Percentiles rank a stretch among this genome's conserved stretches.
Conservation (phyloP, 2,113 vertebrate species). For the Ibidorhyncha struthersii region DNA sequence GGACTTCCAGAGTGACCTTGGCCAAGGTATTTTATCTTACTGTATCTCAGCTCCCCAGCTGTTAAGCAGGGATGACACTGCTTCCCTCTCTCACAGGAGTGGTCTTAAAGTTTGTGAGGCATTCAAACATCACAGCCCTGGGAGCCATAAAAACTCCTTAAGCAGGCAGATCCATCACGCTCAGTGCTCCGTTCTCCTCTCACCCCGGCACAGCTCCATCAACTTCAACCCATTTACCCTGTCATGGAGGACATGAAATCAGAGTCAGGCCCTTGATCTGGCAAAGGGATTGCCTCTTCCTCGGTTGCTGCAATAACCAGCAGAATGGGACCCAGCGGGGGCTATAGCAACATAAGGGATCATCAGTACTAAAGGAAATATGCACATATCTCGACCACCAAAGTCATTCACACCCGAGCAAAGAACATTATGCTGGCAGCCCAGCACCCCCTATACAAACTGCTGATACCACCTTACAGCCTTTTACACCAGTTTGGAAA, state of each 20-base stretch:
- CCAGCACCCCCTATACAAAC: background rate
- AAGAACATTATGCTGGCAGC: background rate
- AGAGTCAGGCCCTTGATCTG: background rate
- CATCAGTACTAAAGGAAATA: background rate
- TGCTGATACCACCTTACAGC: background rate
- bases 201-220: background rate
- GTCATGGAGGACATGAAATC: background rate
- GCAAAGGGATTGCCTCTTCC: background rate
- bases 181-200: rapidly evolving
- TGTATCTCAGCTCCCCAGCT: slow-evolving; percentile 42
- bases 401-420: background rate
- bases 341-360: background rate
- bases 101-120: slow-evolving; percentile 59
- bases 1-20: slow-evolving; percentile 31
- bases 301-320: background rate
- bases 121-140: slow-evolving; percentile 43
- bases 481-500: background rate
- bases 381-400: background rate
- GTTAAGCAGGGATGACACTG: background rate
- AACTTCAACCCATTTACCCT: background rate
- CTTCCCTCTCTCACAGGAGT: slow-evolving; percentile 23
- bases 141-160: slow-evolving; percentile 46
- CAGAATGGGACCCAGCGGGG: background rate
- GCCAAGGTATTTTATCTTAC: slow-evolving; percentile 33
- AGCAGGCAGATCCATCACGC: slow-evolving; percentile 23